Base-by-base conservation (phyloP, 2,113 vertebrate species). In the Xenopus laevis region DNA sequence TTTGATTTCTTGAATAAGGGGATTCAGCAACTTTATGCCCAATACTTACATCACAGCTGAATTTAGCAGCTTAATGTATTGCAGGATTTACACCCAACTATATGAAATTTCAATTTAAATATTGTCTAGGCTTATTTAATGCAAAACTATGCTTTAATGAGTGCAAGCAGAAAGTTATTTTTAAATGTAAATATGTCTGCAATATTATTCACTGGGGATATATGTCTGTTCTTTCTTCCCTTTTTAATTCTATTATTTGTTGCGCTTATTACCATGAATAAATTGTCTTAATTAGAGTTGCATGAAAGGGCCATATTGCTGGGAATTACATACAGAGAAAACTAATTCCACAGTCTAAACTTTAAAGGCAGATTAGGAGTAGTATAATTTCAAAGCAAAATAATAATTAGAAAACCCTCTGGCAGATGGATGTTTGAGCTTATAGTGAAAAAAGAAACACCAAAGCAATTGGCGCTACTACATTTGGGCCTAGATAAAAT, bases 201-300 rank as follows among this genome's bases (percentile, higher is more conserved):
- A n/a, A 44, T 81, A 79, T 62, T 67, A 33, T 65, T 62, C 44
- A 63, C 20, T 10, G 59, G 57, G 75, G 61, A 76, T 59, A 64
- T 79, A 74, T 76, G 77, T 52, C 78, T 83, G 33, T 83, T 52
- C 68, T 33, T 18, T 58, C 81, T 85, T 79, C 72, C 64, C 66
- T 81, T 77, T 78, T 47, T 66, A 40, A 63, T 17, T 58, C 20
- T 68, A 65, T 85, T 83, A 68, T 82, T 83, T 84, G 47, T 55
- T 76, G 44, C 79, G 80, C 20, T 81, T 81, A 61, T 80, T 82
- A 71, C 45, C 86, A 78, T 78, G 65, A 85, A 80, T 78, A 40
- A 80, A 72, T 72, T 46, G 80, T 83, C 79, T 83, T 82, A 86
- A 87, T 88, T 83, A 87, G 74, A 72, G 71, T 2, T 75, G 66